Base-by-base conservation (phyloP, 2,113 vertebrate genomes). In the Phoenicopterus ruber region DNA sequence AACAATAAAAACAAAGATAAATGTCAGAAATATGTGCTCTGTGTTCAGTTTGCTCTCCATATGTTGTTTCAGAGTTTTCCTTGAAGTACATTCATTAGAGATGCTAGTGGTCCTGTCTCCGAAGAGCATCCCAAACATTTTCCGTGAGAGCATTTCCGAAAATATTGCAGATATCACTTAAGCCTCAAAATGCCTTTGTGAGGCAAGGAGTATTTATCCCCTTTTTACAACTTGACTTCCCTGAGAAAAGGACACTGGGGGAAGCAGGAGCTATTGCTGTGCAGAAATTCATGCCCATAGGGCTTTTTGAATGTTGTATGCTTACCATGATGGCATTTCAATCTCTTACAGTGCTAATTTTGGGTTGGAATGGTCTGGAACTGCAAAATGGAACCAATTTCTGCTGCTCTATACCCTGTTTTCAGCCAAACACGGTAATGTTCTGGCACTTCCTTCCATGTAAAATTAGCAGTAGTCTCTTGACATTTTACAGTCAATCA, bases 1-100 rank as follows among this genome's bases (percentile, higher is more conserved):
- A 89, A 82, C 96, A 92, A 78, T 95, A 93, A 96, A 96, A 95
- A 24, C 82, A 94, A 74, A 80, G 83, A 84, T 84, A 72, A 91
- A 93, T 92, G 86, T 94, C 95, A 95, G 94, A 96, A 94, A 72
- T 90, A 66, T 47, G 44, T 79, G 36, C 72, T 92, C 76, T 79
- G 44, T 87, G 88, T 91, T 96, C 81, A 58, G 77, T 86, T 94
- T 71, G 40, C 62, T 85, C 80, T 95, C 78, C 91, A 80, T 94
- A 90, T 96, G 94, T 79, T 90, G 57, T 88, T 94, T 82, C 65
- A 49, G 40, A 79, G 40, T 82, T 93, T 87, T 94, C 57, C 38
- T 67, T 93, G 47, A 86, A 96, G 82, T 91, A 26, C 52, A 10
- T 84, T 92, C 25, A 38, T 91, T 91, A 93, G 80, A 71, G 49